Base-by-base conservation (phyloP, 1,140 invertebrate species). In the Papilio polytes region DNA sequence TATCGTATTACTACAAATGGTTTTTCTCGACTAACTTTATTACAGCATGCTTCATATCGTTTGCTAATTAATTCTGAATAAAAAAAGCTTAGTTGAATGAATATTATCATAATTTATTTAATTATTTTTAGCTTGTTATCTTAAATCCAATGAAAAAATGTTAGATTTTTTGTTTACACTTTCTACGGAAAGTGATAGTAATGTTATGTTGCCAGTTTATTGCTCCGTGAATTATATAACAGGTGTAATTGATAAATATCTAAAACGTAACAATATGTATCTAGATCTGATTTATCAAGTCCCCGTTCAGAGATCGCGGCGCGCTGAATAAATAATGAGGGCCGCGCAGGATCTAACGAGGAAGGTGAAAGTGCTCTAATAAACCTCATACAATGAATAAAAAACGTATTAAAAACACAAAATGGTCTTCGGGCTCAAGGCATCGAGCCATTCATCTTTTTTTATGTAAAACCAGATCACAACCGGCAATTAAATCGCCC, bases 401-500 rank as follows among this genome's bases (percentile, higher is more conserved):
- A 92, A 94, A 94, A 94, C 91, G 90, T 88, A 87, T 84, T 80
- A 87, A 81, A 89, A 86, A 87, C 87, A 86, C 84, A 89, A 84
- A 92, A 92, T 87, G 87, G 89, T 92, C 89, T 92, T 90, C 84
- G 84, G 84, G 90, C 92, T 94, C 89, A 83, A 92, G 92, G 91
- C 92, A 85, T 83, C 88, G 81, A 84, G 89, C 92, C 91, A 91
- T 95, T 94, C 92, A 93, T 94, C 92, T 95, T 94, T 94, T 88
- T 95, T 94, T 94, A 94, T 94, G 89, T 93, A 92, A 94, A 94
- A 95, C 90, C 92, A 95, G 91, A 94, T 94, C 92, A 95, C 90
- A 95, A 91, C 94, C 94, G 86, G 92, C 94, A 95, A 95, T 95
- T 95, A 95, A 95, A 95, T 94, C 91, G 91, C 89, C 92, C 92